These are phyloP conservation scores for Mnemiopsis leidyi DNA, from an alignment of 37 sponge, comb jelly and placozoan genomes.

Conservation along the genomic window DNA sequence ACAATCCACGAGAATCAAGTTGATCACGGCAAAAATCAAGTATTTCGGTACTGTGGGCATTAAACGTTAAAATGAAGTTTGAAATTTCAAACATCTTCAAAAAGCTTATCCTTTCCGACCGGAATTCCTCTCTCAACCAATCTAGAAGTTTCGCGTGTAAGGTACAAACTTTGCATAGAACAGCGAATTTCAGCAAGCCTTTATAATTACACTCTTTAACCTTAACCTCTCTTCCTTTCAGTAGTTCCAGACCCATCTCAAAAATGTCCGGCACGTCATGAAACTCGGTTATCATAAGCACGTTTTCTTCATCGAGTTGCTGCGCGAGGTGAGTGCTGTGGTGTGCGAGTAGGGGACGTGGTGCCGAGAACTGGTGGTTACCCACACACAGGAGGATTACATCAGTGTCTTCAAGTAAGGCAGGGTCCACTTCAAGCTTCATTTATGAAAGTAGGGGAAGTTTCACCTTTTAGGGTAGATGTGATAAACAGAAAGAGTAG, in stretches of 20 bases:
- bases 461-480: no score
- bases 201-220: background rate
- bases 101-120: background rate
- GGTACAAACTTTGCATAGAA: background rate
- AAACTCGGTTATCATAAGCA: background rate
- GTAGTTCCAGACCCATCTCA: background rate
- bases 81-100: background rate
- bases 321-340: background rate
- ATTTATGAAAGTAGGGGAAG: no score
- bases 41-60: background rate
- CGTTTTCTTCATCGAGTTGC: background rate
- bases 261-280: background rate
- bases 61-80: background rate
- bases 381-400: background rate
- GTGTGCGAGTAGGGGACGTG: background rate
- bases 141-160: background rate
- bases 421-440: background rate
- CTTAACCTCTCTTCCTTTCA: background rate
- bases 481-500: no score
- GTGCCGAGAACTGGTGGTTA: background rate
- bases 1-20: background rate
- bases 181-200: constrained; percentile 9
- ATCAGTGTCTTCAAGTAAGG: background rate
- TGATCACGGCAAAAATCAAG: background rate
- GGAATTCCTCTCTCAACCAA: background rate